These are phyloP conservation scores for Micromussa lordhowensis DNA, from an alignment of 92 coral and sea anemone genomes.

Conservation along the genomic window DNA sequence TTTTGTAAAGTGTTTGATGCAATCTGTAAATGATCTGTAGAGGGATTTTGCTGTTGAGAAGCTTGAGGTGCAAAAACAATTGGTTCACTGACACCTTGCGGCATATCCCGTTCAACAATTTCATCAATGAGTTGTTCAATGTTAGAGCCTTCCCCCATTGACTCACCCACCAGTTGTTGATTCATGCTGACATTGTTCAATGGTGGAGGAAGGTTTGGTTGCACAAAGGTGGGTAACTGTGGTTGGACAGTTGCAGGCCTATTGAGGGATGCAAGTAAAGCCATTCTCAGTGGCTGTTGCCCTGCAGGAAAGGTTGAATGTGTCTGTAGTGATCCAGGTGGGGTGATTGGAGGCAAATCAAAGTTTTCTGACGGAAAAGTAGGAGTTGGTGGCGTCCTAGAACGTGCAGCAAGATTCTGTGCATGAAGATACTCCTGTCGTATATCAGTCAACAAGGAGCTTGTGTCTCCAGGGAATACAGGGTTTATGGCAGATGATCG, in stretches of 20 bases:
- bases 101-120: slow-evolving; percentile 95
- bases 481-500: slow-evolving; percentile 72
- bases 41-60: slow-evolving; percentile 32
- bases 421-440: slow-evolving; percentile 74
- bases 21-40: slow-evolving; percentile 44
- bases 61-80: slow-evolving; percentile 73
- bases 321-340: slow-evolving; percentile 65
- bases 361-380: slow-evolving; percentile 95
- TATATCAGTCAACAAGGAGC: slow-evolving; percentile 69
- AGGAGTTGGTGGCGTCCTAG: slow-evolving; percentile 77
- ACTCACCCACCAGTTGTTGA: slow-evolving; percentile 62
- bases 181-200: slow-evolving; percentile 20
- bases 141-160: slow-evolving; percentile 76
- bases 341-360: slow-evolving; percentile 87
- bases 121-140: slow-evolving; percentile 94
- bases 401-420: slow-evolving; percentile 44
- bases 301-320: slow-evolving; percentile 57
- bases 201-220: slow-evolving; percentile 60
- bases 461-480: slow-evolving; percentile 81
- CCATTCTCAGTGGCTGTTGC: slow-evolving; percentile 45
- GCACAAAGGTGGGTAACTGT: slow-evolving; percentile 59
- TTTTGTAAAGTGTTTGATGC: slow-evolving; percentile 33
- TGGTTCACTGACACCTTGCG: slow-evolving; percentile 87
- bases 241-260: slow-evolving; percentile 27
- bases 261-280: slow-evolving; percentile 30